These are phyloP conservation scores for Neodon shergylaensis DNA, from an alignment of 2,113 vertebrate genomes.

Conservation along the genomic window DNA sequence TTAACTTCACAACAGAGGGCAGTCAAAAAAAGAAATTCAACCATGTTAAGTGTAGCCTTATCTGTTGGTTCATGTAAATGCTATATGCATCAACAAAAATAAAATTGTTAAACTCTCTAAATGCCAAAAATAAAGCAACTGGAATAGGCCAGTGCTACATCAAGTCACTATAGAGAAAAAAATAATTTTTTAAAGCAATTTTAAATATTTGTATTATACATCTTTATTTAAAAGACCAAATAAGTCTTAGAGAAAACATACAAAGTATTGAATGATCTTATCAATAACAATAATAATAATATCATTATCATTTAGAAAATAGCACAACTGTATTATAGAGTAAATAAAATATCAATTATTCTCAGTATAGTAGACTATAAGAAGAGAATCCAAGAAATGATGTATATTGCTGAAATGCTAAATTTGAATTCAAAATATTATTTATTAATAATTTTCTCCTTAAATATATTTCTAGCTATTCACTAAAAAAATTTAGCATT, in stretches of 20 bases:
- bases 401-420: neutral
- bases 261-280: neutral
- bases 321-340: neutral
- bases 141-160: neutral
- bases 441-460: neutral
- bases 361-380: neutral
- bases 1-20: neutral
- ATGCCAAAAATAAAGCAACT: neutral
- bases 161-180: neutral
- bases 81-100: neutral
- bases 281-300: neutral
- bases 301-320: neutral
- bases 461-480: neutral
- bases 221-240: neutral
- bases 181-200: neutral
- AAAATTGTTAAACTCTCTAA: constrained; percentile 24
- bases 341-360: neutral
- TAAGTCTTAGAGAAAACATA: neutral
- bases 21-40: neutral
- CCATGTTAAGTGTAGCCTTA: neutral
- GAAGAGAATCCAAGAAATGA: neutral
- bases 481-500: neutral
- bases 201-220: neutral
- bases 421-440: constrained; percentile 34
- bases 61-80: neutral